A percentile compares a stretch with the other conserved stretches of the same genome.
Conservation (phyloP, 2,797 vertebrate genomes). For the Astyanax mexicanus region DNA sequence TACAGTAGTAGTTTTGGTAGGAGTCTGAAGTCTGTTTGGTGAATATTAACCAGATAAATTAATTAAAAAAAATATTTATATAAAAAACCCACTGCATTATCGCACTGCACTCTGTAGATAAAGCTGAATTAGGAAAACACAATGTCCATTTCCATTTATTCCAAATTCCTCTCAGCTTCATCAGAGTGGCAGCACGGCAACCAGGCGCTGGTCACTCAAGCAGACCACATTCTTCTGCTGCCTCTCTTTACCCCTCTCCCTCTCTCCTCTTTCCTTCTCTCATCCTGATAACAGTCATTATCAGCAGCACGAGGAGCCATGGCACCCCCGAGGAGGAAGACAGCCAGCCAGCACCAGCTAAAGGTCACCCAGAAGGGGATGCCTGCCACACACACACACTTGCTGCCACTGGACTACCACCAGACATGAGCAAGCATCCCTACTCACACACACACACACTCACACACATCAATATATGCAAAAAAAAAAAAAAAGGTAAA, state of each 20-base stretch:
- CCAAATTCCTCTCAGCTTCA: not conserved
- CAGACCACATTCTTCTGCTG: not conserved
- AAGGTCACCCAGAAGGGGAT: slow-evolving; percentile 44
- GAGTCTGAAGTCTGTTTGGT: no score
- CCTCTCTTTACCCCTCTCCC: not conserved
- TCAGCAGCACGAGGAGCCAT: slow-evolving; percentile 42
- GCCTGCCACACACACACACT: not conserved
- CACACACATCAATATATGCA: no score
- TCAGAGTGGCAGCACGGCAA: slow-evolving; percentile 10
- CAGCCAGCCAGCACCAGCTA: slow-evolving; percentile 35
- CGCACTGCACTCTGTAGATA: not conserved
- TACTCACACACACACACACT: not conserved
- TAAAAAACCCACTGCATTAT: not conserved
- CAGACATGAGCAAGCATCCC: not conserved
- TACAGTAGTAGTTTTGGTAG: no score
- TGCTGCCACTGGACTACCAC: not conserved
- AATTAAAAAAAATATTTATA: no score
- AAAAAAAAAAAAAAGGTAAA: no score
- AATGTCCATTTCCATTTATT: not conserved
- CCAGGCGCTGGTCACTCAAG: slow-evolving; percentile 4
- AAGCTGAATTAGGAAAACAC: slow-evolving; percentile 1
- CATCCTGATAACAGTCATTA: slow-evolving; percentile 59
- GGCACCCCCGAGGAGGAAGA: slow-evolving; percentile 47
- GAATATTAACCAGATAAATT: no score
- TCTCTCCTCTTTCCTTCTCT: slow-evolving; percentile 17